Percentiles rank a stretch among this genome's conserved stretches.
Conservation (phyloP, 2,113 vertebrate genomes). For the Mormyrus iriodes region DNA sequence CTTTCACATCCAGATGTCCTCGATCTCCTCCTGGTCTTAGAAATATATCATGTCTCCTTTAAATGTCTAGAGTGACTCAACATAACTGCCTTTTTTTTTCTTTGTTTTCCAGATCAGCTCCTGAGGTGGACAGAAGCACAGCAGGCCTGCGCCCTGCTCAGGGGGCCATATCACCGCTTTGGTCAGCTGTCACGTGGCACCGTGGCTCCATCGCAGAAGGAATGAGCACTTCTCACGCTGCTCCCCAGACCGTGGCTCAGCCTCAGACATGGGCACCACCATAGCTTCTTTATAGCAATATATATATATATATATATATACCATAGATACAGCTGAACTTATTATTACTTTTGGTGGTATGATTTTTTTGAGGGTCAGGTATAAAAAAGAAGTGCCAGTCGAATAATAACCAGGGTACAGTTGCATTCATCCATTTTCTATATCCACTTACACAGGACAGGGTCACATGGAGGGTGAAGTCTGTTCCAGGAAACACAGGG, state of each 20-base stretch:
- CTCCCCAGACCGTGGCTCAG: background rate
- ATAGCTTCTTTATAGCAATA: background rate
- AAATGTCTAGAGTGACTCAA: background rate
- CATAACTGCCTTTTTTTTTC: background rate
- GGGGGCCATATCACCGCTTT: background rate
- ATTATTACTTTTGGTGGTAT: background rate
- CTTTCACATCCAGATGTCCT: conserved; percentile 5
- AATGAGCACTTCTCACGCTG: background rate
- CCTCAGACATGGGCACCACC: background rate
- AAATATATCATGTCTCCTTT: background rate
- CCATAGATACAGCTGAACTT: background rate
- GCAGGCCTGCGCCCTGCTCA: background rate
- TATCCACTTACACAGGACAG: background rate
- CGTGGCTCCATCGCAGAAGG: background rate
- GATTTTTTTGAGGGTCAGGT: background rate
- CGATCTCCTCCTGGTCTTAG: conserved; percentile 14
- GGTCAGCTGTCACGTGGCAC: background rate
- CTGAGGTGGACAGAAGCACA: background rate
- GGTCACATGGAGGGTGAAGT: background rate
- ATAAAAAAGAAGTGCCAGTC: too few species aligned
- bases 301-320: background rate
- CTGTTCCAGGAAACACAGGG: background rate
- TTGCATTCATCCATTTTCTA: background rate
- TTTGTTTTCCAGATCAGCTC: background rate
- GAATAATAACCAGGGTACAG: too few species aligned